A percentile compares a stretch with the other conserved stretches of the same genome.
Conservation (phyloP, 1,140 invertebrate species). For the Solen grandis region DNA sequence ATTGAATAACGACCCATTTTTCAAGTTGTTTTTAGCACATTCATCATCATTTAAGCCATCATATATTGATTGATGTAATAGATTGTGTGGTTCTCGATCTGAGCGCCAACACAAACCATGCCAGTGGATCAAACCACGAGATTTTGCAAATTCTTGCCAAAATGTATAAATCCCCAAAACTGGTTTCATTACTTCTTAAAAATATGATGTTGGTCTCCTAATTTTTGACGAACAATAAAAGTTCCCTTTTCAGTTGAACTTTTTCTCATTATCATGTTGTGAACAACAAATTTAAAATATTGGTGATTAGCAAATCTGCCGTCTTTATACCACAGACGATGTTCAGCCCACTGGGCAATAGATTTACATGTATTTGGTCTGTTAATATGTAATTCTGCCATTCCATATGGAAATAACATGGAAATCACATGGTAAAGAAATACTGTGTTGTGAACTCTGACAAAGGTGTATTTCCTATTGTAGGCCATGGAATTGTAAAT, state of each 20-base stretch:
- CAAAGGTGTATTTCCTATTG: conserved; percentile 33
- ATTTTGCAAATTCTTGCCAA: conserved; percentile 29
- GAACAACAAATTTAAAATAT: conserved; percentile 61
- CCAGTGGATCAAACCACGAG: conserved; percentile 21
- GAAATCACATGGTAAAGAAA: conserved; percentile 57
- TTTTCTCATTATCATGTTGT: conserved; percentile 59
- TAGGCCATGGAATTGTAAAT: conserved; percentile 55
- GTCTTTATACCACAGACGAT: conserved; percentile 55
- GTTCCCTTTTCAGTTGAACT: conserved; percentile 15
- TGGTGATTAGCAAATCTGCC: conserved; percentile 55
- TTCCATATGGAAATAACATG: conserved; percentile 52
- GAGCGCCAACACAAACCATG: conserved; percentile 22
- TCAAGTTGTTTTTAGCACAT: not conserved
- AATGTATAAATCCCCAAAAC: not conserved
- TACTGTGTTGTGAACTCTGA: conserved; percentile 55
- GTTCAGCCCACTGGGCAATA: conserved; percentile 57
- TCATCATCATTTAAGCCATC: not conserved
- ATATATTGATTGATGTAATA: conserved; percentile 20
- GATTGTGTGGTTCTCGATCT: conserved; percentile 16
- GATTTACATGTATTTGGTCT: conserved; percentile 41
- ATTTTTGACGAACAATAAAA: conserved; percentile 50
- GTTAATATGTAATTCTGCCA: conserved; percentile 55
- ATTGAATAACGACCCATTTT: not conserved
- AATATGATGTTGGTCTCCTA: too few species aligned
- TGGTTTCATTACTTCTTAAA: too few species aligned